phyloP scores from a whole-genome alignment of 2,888 invertebrate species.

The Tetragonula carbonaria region DNA sequence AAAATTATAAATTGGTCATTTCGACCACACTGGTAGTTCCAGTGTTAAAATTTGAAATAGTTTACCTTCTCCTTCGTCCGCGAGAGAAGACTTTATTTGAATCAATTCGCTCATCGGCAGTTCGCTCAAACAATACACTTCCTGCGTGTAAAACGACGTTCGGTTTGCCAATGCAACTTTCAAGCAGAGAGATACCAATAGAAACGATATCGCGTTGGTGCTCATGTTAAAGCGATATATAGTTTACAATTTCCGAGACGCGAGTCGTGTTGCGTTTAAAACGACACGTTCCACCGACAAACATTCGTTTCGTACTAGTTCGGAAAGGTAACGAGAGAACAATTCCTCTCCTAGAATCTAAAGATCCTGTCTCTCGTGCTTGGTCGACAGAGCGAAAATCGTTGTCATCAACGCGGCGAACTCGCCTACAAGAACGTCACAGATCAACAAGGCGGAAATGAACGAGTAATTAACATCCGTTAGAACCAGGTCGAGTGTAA shows the following conservation, averaged over 20 bases:
- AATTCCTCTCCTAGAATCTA: constrained; percentile 19
- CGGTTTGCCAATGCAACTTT: constrained; percentile 25
- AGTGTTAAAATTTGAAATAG: constrained; percentile 1
- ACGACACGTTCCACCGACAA: neutral
- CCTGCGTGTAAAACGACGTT: constrained; percentile 72
- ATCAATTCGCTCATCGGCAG: constrained; percentile 89
- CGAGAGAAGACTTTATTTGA: constrained; percentile 86
- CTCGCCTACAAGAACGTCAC: constrained; percentile 17
- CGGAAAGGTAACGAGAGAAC: constrained; percentile 10
- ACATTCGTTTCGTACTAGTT: constrained; percentile 29
- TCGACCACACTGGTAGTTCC: no score
- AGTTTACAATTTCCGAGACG: neutral
- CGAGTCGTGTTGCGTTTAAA: no score
- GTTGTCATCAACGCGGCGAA: constrained; percentile 21
- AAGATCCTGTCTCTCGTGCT: constrained; percentile 56
- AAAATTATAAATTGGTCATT: no score
- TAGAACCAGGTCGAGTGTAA: constrained; percentile 31
- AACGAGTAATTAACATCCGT: constrained; percentile 63
- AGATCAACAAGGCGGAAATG: constrained; percentile 55
- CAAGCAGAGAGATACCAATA: constrained; percentile 14
- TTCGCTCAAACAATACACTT: constrained; percentile 87
- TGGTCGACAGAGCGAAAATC: constrained; percentile 69
- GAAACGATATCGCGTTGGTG: neutral
- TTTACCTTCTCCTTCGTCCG: constrained; percentile 68
- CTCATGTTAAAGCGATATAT: neutral